Evolutionary conservation across 2,888 invertebrate species (phyloP).

Genomic region (Colletes collaris): DNA sequence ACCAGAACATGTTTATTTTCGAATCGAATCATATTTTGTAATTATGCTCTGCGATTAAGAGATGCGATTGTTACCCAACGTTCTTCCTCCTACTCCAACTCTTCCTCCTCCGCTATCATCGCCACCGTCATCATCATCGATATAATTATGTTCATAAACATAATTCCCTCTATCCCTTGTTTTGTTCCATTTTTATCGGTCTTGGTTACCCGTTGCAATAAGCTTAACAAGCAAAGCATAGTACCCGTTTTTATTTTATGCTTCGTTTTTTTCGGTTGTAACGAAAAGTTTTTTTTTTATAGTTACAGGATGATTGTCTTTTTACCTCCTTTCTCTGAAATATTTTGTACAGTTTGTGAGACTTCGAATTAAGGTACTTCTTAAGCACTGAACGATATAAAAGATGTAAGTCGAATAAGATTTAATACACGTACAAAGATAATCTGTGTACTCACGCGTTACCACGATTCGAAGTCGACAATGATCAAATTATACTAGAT

Average conservation of each 20-base stretch:
- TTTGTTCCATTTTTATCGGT: constrained; percentile 10
- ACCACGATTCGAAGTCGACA: constrained; percentile 54
- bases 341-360: constrained; percentile 66
- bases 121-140: neutral
- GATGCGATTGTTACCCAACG: constrained; percentile 61
- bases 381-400: constrained; percentile 24
- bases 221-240: constrained; percentile 19
- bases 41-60: constrained; percentile 20
- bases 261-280: constrained; percentile 7
- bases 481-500: constrained; percentile 26
- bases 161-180: neutral
- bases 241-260: constrained; percentile 35
- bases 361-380: constrained; percentile 56
- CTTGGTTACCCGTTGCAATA: neutral
- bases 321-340: constrained; percentile 60
- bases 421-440: constrained; percentile 41
- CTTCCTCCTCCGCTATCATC: neutral
- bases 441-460: constrained; percentile 54
- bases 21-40: constrained; percentile 30
- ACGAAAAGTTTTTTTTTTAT: constrained; percentile 30
- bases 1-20: constrained; percentile 22
- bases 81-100: constrained; percentile 34
- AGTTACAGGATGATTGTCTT: constrained; percentile 61
- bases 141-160: neutral
- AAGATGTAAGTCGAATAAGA: constrained; percentile 26